Percentiles rank a stretch among this genome's conserved stretches.
Conservation (phyloP, 2,888 invertebrate genomes). For the Tetramorium bicarinatum region DNA sequence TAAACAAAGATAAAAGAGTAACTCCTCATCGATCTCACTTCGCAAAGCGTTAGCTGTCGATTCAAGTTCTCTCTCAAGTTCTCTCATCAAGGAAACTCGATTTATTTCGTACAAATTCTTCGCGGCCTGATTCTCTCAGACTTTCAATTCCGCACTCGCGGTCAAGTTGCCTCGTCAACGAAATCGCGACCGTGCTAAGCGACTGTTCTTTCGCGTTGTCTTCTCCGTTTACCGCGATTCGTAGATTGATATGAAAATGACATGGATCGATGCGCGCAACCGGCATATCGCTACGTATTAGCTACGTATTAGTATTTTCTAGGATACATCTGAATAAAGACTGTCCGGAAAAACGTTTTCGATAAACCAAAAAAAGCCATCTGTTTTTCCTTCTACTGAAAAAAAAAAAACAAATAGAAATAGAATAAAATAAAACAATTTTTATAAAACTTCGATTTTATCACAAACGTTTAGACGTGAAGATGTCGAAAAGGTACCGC, state of each 20-base stretch:
- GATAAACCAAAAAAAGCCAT: background rate
- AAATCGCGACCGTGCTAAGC: constrained; percentile 1
- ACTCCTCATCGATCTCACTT: constrained; percentile 24
- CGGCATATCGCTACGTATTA: background rate
- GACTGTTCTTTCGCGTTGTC: background rate
- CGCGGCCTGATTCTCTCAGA: background rate
- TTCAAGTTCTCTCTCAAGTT: background rate
- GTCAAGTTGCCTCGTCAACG: constrained; percentile 22
- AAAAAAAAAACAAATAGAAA: constrained; percentile 2
- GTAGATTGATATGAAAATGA: constrained; percentile 48
- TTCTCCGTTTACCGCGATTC: background rate
- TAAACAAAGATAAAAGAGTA: constrained; percentile 13
- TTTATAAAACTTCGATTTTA: background rate
- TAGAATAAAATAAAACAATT: constrained; percentile 22
- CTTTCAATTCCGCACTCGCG: background rate
- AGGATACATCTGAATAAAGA: constrained; percentile 15
- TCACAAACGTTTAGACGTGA: constrained; percentile 1
- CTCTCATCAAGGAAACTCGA: background rate
- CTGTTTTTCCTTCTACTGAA: background rate
- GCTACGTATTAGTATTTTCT: constrained; percentile 14
- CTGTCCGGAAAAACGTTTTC: constrained; percentile 3
- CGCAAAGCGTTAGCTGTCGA: constrained; percentile 4
- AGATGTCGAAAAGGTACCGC: background rate
- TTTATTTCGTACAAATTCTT: background rate
- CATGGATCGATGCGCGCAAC: constrained; percentile 36